phyloP scores from a whole-genome alignment of 2,888 invertebrate genomes.

The Polymixis lichenea region DNA sequence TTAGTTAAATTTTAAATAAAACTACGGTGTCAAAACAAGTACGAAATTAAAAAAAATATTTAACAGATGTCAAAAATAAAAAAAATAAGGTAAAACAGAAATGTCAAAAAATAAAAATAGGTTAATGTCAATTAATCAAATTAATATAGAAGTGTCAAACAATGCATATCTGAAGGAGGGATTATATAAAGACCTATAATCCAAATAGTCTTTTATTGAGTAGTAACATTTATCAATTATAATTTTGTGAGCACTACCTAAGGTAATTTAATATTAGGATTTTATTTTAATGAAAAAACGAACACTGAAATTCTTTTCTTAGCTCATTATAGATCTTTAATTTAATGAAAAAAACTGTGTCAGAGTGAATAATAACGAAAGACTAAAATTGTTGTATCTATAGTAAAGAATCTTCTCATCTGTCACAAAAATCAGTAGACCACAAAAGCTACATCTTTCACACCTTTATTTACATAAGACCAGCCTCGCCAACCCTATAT shows the following conservation, averaged over 20 bases:
- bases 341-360: neutral
- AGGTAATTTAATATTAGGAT: neutral
- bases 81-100: too few relatives aligned
- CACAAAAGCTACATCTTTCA: neutral
- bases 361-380: neutral
- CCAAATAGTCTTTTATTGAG: too few relatives aligned
- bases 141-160: too few relatives aligned
- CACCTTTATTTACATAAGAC: slow-evolving; percentile 35
- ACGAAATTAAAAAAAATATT: too few relatives aligned
- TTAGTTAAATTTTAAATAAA: too few relatives aligned
- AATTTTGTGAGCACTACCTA: neutral
- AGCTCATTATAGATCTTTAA: neutral
- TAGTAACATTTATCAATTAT: too few relatives aligned
- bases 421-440: neutral
- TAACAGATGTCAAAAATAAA: too few relatives aligned
- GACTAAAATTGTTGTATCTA: neutral
- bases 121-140: too few relatives aligned
- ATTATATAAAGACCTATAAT: too few relatives aligned
- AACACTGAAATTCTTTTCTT: neutral
- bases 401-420: neutral
- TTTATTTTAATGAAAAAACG: neutral
- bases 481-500: slow-evolving; percentile 51
- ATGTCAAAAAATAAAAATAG: too few relatives aligned
- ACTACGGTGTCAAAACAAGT: too few relatives aligned
- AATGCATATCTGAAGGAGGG: too few relatives aligned